Conservation (phyloP, 2,888 invertebrate species). For the Myopa tessellatipennis region DNA sequence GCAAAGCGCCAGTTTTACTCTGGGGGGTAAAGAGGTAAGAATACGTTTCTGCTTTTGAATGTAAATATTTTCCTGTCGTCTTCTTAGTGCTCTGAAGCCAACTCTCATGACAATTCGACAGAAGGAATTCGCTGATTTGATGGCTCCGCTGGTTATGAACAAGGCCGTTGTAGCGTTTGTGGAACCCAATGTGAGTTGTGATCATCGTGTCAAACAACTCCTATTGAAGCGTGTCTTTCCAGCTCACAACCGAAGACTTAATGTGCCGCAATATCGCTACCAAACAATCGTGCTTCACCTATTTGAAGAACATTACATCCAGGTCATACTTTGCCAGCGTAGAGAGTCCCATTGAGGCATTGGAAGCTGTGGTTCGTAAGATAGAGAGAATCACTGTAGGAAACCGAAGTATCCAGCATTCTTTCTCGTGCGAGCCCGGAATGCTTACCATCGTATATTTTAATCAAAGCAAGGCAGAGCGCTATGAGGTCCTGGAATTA, state of each 20-base stretch:
- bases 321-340: conserved; percentile 49
- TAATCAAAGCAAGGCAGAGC: background rate
- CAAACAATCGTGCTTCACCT: conserved; percentile 45
- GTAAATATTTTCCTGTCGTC: background rate
- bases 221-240: background rate
- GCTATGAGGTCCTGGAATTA: background rate
- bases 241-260: conserved; percentile 51
- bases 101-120: conserved; percentile 34
- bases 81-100: background rate
- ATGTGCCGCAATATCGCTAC: conserved; percentile 40
- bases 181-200: conserved; percentile 46
- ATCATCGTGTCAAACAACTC: conserved; percentile 31
- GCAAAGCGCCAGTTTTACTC: conserved; percentile 47
- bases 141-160: conserved; percentile 16
- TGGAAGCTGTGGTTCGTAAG: conserved; percentile 18
- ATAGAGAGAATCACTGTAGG: background rate
- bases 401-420: background rate
- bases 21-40: conserved; percentile 51
- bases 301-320: conserved; percentile 37
- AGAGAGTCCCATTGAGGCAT: conserved; percentile 43
- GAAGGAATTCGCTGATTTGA: conserved; percentile 37
- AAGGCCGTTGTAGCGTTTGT: conserved; percentile 34
- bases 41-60: background rate
- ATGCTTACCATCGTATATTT: background rate
- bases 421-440: background rate